Percentiles rank a stretch among this genome's conserved stretches.
Evolutionary conservation across 2,113 vertebrate species (phyloP).

Genomic region (Rhineura floridana): DNA sequence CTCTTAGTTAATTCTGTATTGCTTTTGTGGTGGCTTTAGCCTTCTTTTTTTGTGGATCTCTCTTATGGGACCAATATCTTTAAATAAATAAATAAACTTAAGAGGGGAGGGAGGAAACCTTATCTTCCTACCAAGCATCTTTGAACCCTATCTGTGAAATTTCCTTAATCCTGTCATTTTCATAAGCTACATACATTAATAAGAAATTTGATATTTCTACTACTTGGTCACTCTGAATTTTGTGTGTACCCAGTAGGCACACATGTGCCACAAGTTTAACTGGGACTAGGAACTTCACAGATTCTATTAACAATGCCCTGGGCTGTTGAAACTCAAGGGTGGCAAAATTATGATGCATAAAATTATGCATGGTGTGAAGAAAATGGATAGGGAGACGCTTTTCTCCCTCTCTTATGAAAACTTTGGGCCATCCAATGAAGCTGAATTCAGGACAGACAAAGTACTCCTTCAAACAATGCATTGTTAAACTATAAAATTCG

Average conservation of each 20-base stretch:
- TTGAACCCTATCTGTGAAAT: neutral
- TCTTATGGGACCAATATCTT: neutral
- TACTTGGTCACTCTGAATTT: neutral
- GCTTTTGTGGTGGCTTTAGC: neutral
- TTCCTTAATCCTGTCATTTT: neutral
- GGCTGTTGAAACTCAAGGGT: neutral
- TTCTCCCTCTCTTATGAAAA: too few species aligned
- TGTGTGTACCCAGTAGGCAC: too few species aligned
- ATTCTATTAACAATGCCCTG: too few species aligned
- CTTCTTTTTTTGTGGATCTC: neutral
- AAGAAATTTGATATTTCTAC: neutral
- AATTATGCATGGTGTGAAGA: too few species aligned
- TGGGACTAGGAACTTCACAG: too few species aligned
- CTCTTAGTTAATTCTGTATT: neutral
- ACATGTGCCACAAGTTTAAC: neutral
- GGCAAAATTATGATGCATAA: too few species aligned
- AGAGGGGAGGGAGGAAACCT: neutral
- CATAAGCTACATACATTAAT: neutral
- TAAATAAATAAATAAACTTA: too few species aligned
- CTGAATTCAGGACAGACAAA: too few species aligned
- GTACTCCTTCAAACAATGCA: too few species aligned
- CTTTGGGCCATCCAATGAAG: too few species aligned
- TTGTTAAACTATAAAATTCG: too few species aligned
- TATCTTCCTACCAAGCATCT: neutral
- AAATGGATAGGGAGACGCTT: too few species aligned